A percentile compares a stretch with the other conserved stretches of the same genome.
Evolutionary conservation across 2,797 vertebrate species (phyloP).

Genomic region (Acipenser transmontanus): DNA sequence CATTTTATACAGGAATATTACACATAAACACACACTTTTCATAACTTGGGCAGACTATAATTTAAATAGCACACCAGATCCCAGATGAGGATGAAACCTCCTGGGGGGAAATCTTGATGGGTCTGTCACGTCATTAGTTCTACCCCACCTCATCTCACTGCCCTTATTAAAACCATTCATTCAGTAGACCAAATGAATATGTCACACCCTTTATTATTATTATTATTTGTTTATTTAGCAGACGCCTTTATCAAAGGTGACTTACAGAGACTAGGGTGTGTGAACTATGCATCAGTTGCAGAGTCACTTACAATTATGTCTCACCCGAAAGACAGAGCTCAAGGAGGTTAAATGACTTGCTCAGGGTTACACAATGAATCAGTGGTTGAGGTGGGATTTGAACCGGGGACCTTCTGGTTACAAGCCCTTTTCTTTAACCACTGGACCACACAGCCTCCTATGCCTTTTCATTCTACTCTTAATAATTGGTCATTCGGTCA

Average conservation of each 20-base stretch:
- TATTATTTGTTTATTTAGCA: too few species aligned
- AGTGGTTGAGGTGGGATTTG: too few species aligned
- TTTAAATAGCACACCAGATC: conserved; percentile 48
- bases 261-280: too few species aligned
- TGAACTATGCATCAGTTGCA: too few species aligned
- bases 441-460: neutral
- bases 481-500: too few species aligned
- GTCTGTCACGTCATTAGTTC: conserved; percentile 66
- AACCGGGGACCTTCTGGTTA: too few species aligned
- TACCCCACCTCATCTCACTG: conserved; percentile 60
- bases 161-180: conserved; percentile 88
- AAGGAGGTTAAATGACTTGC: too few species aligned
- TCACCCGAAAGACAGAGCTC: too few species aligned
- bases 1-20: neutral
- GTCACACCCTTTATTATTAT: conserved; percentile 64
- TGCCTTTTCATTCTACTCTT: conserved; percentile 1
- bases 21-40: conserved; percentile 26
- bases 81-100: conserved; percentile 54
- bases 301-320: too few species aligned
- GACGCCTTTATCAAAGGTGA: too few species aligned
- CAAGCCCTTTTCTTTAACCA: too few species aligned
- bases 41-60: conserved; percentile 44
- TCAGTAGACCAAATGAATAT: conserved; percentile 75
- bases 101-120: conserved; percentile 56
- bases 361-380: too few species aligned